A percentile compares a stretch with the other conserved stretches of the same genome.
Evolutionary conservation across 1,140 invertebrate species (phyloP).

Genomic region (Aphis gossypii): DNA sequence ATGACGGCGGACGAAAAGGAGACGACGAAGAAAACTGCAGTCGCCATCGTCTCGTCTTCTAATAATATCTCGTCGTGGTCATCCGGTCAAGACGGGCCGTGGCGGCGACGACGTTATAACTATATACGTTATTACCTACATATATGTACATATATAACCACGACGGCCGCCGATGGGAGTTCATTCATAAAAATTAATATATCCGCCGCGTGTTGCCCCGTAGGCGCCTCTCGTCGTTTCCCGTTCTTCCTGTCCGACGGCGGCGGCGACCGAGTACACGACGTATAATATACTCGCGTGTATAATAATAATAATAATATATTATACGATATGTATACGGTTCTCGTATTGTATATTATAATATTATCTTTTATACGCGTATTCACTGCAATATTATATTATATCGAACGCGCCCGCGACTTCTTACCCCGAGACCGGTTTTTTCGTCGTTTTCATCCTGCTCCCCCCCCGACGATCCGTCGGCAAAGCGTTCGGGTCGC

Average conservation of each 20-base stretch:
- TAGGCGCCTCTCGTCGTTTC: background rate
- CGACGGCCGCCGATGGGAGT: background rate
- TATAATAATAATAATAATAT: background rate
- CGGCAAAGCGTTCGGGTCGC: background rate
- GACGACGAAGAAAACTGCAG: background rate
- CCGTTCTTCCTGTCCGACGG: background rate
- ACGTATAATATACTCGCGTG: background rate
- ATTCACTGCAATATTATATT: background rate
- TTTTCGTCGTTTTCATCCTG: background rate
- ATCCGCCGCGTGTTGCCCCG: conserved; percentile 8
- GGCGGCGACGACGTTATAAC: background rate
- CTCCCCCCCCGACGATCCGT: background rate
- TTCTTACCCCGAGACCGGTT: conserved; percentile 11
- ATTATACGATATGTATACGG: no score
- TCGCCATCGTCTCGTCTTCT: background rate
- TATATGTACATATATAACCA: no score
- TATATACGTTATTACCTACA: no score
- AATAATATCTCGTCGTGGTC: background rate
- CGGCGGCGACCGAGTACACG: background rate
- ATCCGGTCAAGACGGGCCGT: no score
- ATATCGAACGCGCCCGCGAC: background rate
- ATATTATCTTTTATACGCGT: background rate
- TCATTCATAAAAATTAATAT: conserved; percentile 45
- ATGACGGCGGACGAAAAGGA: background rate
- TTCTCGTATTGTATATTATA: no score